Evolutionary conservation across 2,797 vertebrate genomes (phyloP).

Genomic region (Ficedula albicollis): DNA sequence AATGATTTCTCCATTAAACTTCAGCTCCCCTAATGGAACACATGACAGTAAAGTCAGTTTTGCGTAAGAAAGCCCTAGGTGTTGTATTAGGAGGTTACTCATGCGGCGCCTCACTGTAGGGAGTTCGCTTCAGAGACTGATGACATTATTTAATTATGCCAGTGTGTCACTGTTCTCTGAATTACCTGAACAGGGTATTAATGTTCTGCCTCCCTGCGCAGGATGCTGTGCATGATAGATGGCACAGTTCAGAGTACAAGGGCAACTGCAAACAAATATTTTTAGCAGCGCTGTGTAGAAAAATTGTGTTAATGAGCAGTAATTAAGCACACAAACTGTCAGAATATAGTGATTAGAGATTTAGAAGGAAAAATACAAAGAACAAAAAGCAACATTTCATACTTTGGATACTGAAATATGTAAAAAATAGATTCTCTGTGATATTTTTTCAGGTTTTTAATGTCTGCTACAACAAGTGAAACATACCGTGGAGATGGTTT

Average conservation of each 20-base stretch:
- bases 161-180: constrained; percentile 27
- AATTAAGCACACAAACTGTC: constrained; percentile 29
- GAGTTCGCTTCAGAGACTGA: constrained; percentile 64
- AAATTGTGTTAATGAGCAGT: constrained; percentile 44
- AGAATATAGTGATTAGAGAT: constrained; percentile 25
- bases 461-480: constrained; percentile 28
- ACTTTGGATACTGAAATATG: background rate
- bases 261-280: constrained; percentile 44
- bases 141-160: constrained; percentile 75
- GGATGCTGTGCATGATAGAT: constrained; percentile 20
- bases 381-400: background rate
- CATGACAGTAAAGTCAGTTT: constrained; percentile 47
- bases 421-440: background rate
- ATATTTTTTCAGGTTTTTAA: constrained; percentile 30
- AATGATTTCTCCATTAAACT: constrained; percentile 43
- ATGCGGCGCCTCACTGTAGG: constrained; percentile 39
- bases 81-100: constrained; percentile 64
- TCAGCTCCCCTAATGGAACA: constrained; percentile 40
- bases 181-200: constrained; percentile 60
- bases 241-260: constrained; percentile 18
- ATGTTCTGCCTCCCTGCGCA: constrained; percentile 26
- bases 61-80: constrained; percentile 51
- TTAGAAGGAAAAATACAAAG: constrained; percentile 17
- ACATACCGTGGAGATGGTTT: background rate
- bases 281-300: background rate